Conservation (phyloP, 2,797 vertebrate genomes). For the Microctenopoma stevenorrisi region DNA sequence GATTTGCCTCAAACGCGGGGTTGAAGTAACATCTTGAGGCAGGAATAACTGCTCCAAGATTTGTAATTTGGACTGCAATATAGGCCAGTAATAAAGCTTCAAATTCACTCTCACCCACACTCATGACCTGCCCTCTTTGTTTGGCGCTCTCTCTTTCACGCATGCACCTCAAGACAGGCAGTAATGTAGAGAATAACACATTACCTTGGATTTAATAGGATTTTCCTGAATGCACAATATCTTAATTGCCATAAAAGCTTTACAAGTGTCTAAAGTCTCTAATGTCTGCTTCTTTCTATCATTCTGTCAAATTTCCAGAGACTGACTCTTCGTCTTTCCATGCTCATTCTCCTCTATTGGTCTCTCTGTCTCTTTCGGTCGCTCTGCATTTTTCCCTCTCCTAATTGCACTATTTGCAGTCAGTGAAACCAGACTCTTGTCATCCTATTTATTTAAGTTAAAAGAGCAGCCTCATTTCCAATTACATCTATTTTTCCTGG, state of each 20-base stretch:
- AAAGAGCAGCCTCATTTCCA: conserved; percentile 57
- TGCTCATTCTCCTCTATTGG: conserved; percentile 7
- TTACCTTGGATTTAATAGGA: conserved; percentile 32
- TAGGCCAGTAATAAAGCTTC: conserved; percentile 69
- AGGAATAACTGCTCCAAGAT: conserved; percentile 66
- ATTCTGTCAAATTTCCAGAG: conserved; percentile 18
- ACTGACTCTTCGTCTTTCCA: conserved; percentile 6
- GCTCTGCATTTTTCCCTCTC: conserved; percentile 2
- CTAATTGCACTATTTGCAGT: conserved; percentile 49
- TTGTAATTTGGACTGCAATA: conserved; percentile 73
- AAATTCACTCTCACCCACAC: conserved; percentile 46
- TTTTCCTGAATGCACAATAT: conserved; percentile 38
- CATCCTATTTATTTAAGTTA: conserved; percentile 73
- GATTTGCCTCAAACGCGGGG: conserved; percentile 72
- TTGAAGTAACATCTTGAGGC: conserved; percentile 68
- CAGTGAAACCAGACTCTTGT: conserved; percentile 49
- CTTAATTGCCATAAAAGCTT: conserved; percentile 54
- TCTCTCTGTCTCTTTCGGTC: conserved; percentile 6
- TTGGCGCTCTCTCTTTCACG: conserved; percentile 23
- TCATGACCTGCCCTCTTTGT: conserved; percentile 31
- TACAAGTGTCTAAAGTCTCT: conserved; percentile 36
- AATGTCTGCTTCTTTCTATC: conserved; percentile 2
- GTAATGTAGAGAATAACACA: conserved; percentile 45
- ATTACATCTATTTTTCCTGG: conserved; percentile 50
- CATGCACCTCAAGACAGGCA: conserved; percentile 25